Base-by-base conservation (phyloP, 2,888 invertebrate species). In the Chrysodeixis includens region DNA sequence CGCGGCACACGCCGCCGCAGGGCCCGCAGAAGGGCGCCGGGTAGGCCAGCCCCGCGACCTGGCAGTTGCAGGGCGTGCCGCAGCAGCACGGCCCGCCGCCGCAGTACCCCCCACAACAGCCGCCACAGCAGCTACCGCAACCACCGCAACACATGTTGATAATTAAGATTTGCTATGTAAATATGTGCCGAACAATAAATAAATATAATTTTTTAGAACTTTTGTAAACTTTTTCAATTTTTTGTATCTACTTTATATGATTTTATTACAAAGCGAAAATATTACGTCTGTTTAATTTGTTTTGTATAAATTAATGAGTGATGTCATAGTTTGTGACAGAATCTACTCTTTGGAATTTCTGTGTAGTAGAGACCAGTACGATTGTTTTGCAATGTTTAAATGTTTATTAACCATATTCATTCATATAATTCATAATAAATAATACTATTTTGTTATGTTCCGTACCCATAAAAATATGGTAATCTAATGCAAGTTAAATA, bases 1-100 rank as follows among this genome's bases (percentile, higher is more conserved):
- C 81, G 46, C 70, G 62, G 74, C 86, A 86, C 44, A 86, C 68
- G 0, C 86, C 84, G 0, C 90, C 88, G 57, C 88, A 88, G 22
- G 88, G 87, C 0, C 88, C 87, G 54, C 81, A 82, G 66, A 88
- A 92, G 0, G 90, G 91, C 0, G 88, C 91, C 0, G 90, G 87
- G 69, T 81, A 86, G 0, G 78, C 65, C 1, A 80, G 62, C 0
- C 92, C 92, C 0, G 92, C 86, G 3, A 82, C 77, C 68, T 92
- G 92, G 4, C 91, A 90, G 68, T 85, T 90, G 70, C 91, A 87
- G 0, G 92, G 91, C 6, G 82, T 72, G n/a, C 90, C 84, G 30
- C 88, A 88, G 8, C 82, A 63, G 30, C 74, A 75, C 6, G 74
- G 74, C 1, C 78, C 74, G 10, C 79, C 69, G 0, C 76, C 69